Evolutionary conservation across 2,113 vertebrate species (phyloP).

Genomic region (Vidua macroura): DNA sequence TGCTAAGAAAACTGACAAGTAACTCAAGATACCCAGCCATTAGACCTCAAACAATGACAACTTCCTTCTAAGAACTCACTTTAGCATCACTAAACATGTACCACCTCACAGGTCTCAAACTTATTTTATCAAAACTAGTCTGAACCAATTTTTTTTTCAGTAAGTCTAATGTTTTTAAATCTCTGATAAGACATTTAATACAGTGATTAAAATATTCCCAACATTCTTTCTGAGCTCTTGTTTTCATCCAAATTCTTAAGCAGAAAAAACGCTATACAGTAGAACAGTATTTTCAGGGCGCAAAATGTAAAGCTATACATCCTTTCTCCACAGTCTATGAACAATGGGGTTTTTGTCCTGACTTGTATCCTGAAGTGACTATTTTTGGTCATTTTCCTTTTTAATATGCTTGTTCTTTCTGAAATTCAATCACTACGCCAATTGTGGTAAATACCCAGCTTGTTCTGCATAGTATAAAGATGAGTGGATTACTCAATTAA

Average conservation of each 20-base stretch:
- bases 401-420: neutral
- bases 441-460: neutral
- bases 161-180: neutral
- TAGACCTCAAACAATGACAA: neutral
- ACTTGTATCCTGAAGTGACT: neutral
- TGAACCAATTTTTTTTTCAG: neutral
- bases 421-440: neutral
- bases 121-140: neutral
- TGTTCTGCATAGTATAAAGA: neutral
- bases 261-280: fast-evolving
- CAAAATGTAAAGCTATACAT: neutral
- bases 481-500: neutral
- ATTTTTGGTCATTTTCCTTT: neutral
- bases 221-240: neutral
- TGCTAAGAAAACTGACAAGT: neutral
- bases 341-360: neutral
- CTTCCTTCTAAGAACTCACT: neutral
- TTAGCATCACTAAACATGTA: neutral
- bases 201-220: neutral
- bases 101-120: neutral
- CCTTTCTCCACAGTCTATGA: neutral
- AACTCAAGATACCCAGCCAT: no score
- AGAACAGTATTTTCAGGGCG: neutral
- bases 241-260: neutral
- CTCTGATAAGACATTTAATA: neutral